Evolutionary conservation across 2,888 invertebrate species (phyloP), one percentile per base, ranked within the genome.

Genomic region (Scelioninae gen. 1): DNA sequence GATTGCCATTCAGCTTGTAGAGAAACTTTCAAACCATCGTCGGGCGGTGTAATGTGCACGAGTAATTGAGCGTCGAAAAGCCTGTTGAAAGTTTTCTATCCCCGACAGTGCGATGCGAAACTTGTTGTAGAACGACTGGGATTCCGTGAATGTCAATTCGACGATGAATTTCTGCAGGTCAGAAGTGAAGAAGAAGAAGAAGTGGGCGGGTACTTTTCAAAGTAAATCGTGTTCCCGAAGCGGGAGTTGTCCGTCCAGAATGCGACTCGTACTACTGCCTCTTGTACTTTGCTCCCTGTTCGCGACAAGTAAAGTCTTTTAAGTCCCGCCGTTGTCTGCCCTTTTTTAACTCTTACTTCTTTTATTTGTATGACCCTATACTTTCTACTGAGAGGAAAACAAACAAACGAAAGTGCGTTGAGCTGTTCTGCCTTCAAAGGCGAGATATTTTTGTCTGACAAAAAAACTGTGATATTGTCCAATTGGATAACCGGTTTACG

Each of bases 261-360:
- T 91, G 90, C 88, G 88, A 84, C 88, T 90, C 72, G 85, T 85
- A 87, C 89, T 91, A 89, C 90, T 91, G 82, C 82, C 87, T 80
- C 85, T 82, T 81, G 72, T 90, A 65, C 86, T 90, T 79, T 87
- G 83, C 86, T 84, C 87, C 76, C 76, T 86, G 58, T 85, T 89
- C 77, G 85, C 86, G 84, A 88, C 90, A 90, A 91, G 91, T 91
- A 85, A 91, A 88, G 82, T 79, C 80, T 83, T 76, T 79, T 81
- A 72, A 74, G 82, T 72, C 38, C 51, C 45, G 62, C 29, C 72
- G 72, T 71, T 72, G 82, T 82, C 71, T 63, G 34, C 13, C 40
- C 16, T 13, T 74, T 45, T 69, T 38, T 38, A 9, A 9, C 10
- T 38, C 38, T 38, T 38, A 1, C 10, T 38, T 16, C 45, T 60